Percentiles rank a stretch among this genome's conserved stretches.
Evolutionary conservation across 2,113 vertebrate species (phyloP).

Genomic region (Python bivittatus): DNA sequence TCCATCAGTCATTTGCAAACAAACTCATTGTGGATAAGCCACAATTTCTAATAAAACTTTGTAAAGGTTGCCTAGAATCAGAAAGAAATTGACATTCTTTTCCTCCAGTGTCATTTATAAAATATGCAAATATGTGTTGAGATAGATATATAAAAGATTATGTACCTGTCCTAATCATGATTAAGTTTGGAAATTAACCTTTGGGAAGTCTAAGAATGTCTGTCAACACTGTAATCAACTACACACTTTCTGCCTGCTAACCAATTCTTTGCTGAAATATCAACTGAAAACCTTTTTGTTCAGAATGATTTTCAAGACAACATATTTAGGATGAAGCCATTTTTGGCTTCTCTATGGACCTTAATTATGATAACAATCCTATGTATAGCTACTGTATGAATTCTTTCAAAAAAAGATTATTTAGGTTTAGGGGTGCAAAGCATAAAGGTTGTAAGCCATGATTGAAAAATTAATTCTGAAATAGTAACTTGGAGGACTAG

Average conservation of each 20-base stretch:
- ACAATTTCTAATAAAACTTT: background rate
- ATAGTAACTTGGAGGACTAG: background rate
- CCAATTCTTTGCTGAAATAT: background rate
- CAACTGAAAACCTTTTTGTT: background rate
- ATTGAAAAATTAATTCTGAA: background rate
- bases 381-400: background rate
- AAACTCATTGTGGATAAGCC: background rate
- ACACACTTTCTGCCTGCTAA: background rate
- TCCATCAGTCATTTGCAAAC: background rate
- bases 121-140: background rate
- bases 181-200: background rate
- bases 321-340: background rate
- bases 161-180: background rate
- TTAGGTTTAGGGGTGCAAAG: background rate
- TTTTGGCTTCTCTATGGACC: background rate
- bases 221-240: background rate
- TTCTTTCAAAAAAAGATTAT: background rate
- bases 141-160: background rate
- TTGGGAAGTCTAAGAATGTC: background rate
- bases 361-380: background rate
- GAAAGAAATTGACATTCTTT: background rate
- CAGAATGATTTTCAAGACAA: background rate
- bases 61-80: background rate
- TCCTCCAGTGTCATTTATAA: background rate
- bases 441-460: background rate